phyloP scores from a whole-genome alignment of 2,797 vertebrate species.

The Esox masquinongy region DNA sequence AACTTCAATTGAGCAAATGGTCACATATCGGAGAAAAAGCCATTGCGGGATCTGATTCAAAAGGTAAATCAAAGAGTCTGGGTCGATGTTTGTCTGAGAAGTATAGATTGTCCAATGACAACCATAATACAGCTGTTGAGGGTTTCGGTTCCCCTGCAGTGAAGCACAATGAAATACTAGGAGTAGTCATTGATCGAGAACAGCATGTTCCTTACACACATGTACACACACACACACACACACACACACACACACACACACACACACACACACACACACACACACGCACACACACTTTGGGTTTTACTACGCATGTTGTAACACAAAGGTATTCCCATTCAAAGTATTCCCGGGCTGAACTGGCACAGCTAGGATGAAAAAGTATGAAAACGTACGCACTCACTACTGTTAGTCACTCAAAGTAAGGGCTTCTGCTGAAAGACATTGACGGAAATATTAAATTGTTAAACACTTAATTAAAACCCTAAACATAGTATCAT shows the following conservation, averaged over 20 bases:
- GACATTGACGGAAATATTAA: too few relatives aligned
- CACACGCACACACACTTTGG: neutral
- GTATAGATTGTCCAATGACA: neutral
- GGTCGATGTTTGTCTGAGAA: neutral
- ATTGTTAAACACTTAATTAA: too few relatives aligned
- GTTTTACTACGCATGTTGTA: too few relatives aligned
- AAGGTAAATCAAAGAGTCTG: conserved; percentile 1
- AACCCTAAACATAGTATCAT: too few relatives aligned
- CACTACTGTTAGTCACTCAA: too few relatives aligned
- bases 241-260: neutral
- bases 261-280: too few relatives aligned
- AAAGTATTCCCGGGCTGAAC: too few relatives aligned
- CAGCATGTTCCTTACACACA: neutral
- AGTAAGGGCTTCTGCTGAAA: too few relatives aligned
- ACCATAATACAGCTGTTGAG: neutral
- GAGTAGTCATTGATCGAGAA: conserved; percentile 1
- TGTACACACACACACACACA: neutral
- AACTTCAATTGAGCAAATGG: neutral
- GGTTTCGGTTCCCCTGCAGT: neutral
- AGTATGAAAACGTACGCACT: too few relatives aligned
- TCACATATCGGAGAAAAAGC: neutral
- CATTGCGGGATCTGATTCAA: neutral
- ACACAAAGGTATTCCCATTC: too few relatives aligned
- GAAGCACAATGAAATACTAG: neutral
- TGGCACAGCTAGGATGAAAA: too few relatives aligned